phyloP scores from a whole-genome alignment of 2,797 vertebrate genomes.

The Avahi laniger region DNA sequence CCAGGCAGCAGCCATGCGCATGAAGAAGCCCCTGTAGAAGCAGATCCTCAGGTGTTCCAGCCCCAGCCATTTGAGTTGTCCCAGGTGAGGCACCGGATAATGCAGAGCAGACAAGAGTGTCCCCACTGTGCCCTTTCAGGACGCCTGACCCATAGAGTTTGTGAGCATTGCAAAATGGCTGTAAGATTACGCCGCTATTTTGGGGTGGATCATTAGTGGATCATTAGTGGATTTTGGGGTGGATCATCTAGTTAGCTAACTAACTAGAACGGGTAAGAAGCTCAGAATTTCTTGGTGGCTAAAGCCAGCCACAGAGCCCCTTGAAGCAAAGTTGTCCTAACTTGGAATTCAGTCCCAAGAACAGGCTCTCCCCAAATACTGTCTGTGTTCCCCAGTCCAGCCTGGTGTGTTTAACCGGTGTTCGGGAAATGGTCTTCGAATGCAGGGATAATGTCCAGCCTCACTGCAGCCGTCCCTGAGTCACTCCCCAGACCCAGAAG shows the following conservation, averaged over 20 bases:
- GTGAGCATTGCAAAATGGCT: rapidly evolving
- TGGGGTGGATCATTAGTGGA: neutral
- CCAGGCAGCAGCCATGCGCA: rapidly evolving
- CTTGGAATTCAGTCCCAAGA: neutral
- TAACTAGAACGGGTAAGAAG: rapidly evolving
- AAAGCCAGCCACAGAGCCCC: rapidly evolving
- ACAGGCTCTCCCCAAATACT: rapidly evolving
- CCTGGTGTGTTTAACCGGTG: rapidly evolving
- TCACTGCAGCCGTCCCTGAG: neutral
- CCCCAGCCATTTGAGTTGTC: rapidly evolving
- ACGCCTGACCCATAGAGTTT: rapidly evolving
- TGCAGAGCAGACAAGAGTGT: neutral
- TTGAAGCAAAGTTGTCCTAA: rapidly evolving
- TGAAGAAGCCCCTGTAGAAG: neutral
- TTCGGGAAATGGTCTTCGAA: rapidly evolving
- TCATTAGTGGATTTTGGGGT: no score
- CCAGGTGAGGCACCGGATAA: rapidly evolving
- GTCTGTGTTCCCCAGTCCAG: no score
- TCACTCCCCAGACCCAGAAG: no score
- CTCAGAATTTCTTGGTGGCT: neutral
- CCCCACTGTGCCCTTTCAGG: neutral
- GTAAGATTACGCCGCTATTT: rapidly evolving
- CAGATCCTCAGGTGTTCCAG: rapidly evolving
- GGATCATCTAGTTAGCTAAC: neutral
- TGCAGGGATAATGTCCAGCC: rapidly evolving